A percentile compares a stretch with the other conserved stretches of the same genome.
Conservation (phyloP, 2,113 vertebrate genomes). For the Peromyscus maniculatus region DNA sequence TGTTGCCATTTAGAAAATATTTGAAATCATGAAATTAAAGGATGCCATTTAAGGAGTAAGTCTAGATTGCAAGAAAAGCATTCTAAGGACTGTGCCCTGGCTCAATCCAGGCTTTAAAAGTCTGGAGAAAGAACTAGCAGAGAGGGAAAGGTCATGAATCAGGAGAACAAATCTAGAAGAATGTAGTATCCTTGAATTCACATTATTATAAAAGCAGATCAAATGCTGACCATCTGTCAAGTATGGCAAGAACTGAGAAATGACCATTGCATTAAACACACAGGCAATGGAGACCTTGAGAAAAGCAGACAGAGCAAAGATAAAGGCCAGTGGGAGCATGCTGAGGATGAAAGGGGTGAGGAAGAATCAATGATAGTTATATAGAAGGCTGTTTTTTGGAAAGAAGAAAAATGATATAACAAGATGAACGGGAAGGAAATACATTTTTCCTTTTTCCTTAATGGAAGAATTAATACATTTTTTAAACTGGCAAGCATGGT, state of each 20-base stretch:
- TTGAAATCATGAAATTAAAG: background rate
- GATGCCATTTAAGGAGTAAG: background rate
- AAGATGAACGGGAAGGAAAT: background rate
- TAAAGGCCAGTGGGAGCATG: background rate
- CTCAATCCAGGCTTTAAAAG: background rate
- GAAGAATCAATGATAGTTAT: background rate
- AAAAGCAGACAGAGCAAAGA: background rate
- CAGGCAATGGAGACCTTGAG: background rate
- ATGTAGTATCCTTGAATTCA: background rate
- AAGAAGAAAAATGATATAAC: background rate
- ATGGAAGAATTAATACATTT: background rate
- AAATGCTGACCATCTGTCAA: background rate
- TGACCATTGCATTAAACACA: background rate
- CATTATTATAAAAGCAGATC: background rate
- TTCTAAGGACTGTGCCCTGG: background rate
- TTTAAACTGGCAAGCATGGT: slow-evolving; percentile 13
- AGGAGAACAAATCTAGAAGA: background rate
- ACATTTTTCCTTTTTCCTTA: background rate
- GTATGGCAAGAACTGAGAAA: background rate
- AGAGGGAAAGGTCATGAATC: background rate
- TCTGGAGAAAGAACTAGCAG: background rate
- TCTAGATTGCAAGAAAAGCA: background rate
- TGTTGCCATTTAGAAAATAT: background rate
- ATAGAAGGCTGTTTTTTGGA: background rate
- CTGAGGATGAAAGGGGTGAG: background rate